A percentile compares a stretch with the other conserved stretches of the same genome.
Conservation (phyloP, 2,113 vertebrate genomes). For the Acrocephalus arundinaceus region DNA sequence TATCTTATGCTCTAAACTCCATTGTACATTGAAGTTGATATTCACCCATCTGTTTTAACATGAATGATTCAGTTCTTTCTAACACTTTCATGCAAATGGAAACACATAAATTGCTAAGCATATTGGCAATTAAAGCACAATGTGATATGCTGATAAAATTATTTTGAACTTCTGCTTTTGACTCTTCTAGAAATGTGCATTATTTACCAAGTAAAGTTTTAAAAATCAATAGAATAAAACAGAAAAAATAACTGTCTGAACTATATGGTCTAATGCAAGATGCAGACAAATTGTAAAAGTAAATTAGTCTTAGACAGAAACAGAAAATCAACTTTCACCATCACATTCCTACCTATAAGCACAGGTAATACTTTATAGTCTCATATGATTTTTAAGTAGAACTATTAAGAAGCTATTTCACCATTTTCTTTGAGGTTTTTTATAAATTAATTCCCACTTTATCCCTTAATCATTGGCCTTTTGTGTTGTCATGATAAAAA, state of each 20-base stretch:
- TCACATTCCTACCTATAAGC: neutral
- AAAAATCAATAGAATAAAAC: neutral
- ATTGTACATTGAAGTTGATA: neutral
- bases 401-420: neutral
- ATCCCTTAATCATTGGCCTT: neutral
- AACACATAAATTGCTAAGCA: neutral
- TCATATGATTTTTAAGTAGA: neutral
- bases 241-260: neutral
- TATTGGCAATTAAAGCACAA: neutral
- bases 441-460: constrained; percentile 3
- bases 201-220: neutral
- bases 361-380: neutral
- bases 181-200: neutral
- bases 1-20: neutral
- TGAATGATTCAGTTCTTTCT: neutral
- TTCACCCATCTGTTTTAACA: constrained; percentile 13
- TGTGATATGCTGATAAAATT: neutral
- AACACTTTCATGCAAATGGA: neutral
- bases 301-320: neutral
- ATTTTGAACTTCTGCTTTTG: neutral
- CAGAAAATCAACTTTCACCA: neutral
- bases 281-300: neutral
- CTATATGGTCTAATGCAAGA: neutral
- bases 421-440: neutral
- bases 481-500: neutral